Evolutionary conservation across 2,113 vertebrate genomes (phyloP), one percentile per base, ranked within the genome.

Genomic region (Cygnus atratus): DNA sequence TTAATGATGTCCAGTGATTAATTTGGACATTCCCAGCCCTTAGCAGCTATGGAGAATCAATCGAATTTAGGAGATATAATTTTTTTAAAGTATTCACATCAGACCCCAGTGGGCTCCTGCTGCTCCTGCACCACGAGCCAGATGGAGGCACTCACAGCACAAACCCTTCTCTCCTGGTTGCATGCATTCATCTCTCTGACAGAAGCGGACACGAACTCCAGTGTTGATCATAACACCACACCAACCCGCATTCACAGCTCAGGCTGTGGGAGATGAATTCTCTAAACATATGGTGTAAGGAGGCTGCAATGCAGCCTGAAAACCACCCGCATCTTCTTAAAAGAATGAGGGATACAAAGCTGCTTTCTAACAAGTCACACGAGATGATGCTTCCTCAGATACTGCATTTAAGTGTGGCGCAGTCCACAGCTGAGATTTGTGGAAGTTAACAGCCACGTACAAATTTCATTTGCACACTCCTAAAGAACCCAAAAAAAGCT

Each of bases 391-490:
- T 25, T 48, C 63, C 71, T 29, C 18, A n/a, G 26, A n/a, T n/a
- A n/a, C 9, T 24, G 28, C 5, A 11, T 13, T 66, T 55, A 35
- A 54, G 29, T 3, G 9, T n/a, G n/a, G 68, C 24, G 29, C 18
- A 48, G 54, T 9, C 52, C 28, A 3, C 50, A 10, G 17, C 37
- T 46, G 22, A 63, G 33, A 28, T 0, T 55, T 2, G 28, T 24
- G 24, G 24, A 54, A 48, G 61, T 46, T 43, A 67, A 28, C 37
- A 91, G 35, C 61, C 2, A 0, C 3, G 10, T 37, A 62, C 26
- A 68, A 8, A 20, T 35, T 26, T 28, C 54, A 28, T 19, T 4
- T 66, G 24, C 31, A 22, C 0, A 0, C 5, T 28, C 28, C 57
- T 33, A 79, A 83, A 88, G 52, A 25, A 72, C 67, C 2, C 16